Evolutionary conservation across 2,797 vertebrate species (phyloP), one percentile per base, ranked within the genome.

Genomic region (Lutjanus argentimaculatus): DNA sequence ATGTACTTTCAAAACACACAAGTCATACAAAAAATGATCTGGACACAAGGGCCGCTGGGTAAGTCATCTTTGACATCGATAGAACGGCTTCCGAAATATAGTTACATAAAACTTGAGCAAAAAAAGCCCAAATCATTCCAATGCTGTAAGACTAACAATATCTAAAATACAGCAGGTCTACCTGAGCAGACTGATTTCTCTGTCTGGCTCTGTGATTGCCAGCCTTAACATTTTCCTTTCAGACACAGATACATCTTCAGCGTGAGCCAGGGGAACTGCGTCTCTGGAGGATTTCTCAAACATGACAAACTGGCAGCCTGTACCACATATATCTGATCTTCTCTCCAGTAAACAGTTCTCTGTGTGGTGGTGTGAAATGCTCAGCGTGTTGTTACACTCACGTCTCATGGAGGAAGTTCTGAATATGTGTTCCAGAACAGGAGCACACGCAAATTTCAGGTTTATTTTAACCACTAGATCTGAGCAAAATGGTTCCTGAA

Each of bases 291-390:
- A 53, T 71, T 64, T 57, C 11, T 57, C 25, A 55, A 36, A 57
- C 15, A 57, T 52, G 49, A 17, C 42, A 71, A 71, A 63, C 45
- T 58, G 61, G 63, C 55, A 72, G 40, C 42, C 48, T 7, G 8
- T n/a, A 19, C n/a, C n/a, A 36, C 63, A 59, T 67, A 57, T 57
- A 71, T 67, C 40, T 48, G 15, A 70, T 72, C 19, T 11, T 63
- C 17, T 51, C n/a, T 72, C 25, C 36, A 16, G 6, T 43, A 65
- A 48, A 65, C 67, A 16, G 17, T 53, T 19, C n/a, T 36, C 42
- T 61, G 0, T 67, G 58, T 40, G 16, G 36, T 57, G 8, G 43
- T 71, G 58, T 77, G 67, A 56, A 64, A 49, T 56, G 42, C 25
- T 40, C 52, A 57, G 48, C 1, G 1, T 51, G 67, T 14, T 63